Base-by-base conservation (phyloP, 2,113 vertebrate genomes). In the Arenaria interpres region DNA sequence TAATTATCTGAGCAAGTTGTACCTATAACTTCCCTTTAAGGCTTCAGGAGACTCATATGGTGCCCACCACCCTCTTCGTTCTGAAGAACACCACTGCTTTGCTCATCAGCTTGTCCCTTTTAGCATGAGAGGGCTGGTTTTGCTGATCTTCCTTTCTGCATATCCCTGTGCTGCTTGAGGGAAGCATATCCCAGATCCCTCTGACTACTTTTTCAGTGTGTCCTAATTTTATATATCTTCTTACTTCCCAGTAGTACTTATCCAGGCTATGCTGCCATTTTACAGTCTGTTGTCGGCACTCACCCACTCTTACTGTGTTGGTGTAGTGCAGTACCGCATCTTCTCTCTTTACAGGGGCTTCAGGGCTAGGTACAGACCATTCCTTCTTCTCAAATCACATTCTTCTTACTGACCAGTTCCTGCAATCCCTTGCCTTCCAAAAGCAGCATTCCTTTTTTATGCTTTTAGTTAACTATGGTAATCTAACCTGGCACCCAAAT, bases 261-360 rank as follows among this genome's bases (percentile, higher is more conserved):
- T 33, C 11, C 60, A 50, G 41, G 27, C 39, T 20, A 2, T 20
- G 28, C 45, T 48, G 68, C 53, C 54, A 62, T 80, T 62, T 56
- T 21, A 15, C 39, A 60, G 13, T 24, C 43, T 79, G 22, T 30
- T 82, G 66, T 33, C 35, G 43, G 62, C 28, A 9, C 50, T 75
- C 22, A 9, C 10, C 12, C 69, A 24, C n/a, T 54, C 46, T 71
- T 59, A 7, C 78, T 48, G 21, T 45, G 56, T 7, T 71, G 19
- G 3, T 33, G 2, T 10, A 41, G 53, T 25, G n/a, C 35, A 41
- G 54, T 43, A 50, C 25, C 2, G 0, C 2, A 23, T 32, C 39
- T 30, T 35, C 9, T 22, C 39, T 84, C 41, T 75, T 64, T 27
- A 10, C 21, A 76, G 41, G 33, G 27, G n/a, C 39, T 32, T 77